Base-by-base conservation (phyloP, 1,140 invertebrate genomes). In the Neodiprion virginianus region DNA sequence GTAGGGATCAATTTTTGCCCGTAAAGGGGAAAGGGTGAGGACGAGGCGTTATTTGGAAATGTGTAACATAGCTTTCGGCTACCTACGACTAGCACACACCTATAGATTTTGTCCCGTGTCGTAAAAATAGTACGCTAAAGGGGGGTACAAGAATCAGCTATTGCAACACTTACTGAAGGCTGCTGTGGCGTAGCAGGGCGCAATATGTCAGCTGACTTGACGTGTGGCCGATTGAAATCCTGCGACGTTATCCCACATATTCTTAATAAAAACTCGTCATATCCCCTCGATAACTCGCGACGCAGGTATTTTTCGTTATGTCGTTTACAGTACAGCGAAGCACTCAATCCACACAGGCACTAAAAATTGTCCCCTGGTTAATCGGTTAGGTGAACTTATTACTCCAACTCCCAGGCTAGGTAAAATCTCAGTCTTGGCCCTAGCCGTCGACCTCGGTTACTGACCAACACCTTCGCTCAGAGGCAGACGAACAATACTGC, bases 151-250 rank as follows among this genome's bases (percentile, higher is more conserved):
- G 53, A 71, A 71, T 73, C 69, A 74, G 74, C 47, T 77, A 80
- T 85, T 85, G 82, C 81, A 78, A 84, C 81, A 87, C 86, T 88
- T 82, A 88, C 87, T 85, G 82, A 87, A 86, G 82, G 85, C 85
- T 87, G 85, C 86, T 86, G 84, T 85, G 84, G 83, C 86, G 86
- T 86, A 88, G 85, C 86, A 86, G 86, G 81, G 85, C 86, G 86
- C 86, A 88, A 88, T 88, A 88, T 88, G 87, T 88, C 87, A 88
- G 87, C 87, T 88, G 87, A 88, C 85, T 88, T 87, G 86, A 88
- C 85, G 85, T 85, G 85, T 85, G 82, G 85, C 85, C 82, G 86
- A 85, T 85, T 80, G 83, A 80, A 85, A 84, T 86, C 79, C 79
- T 81, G 84, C 83, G 78, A 76, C 83, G 86, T 81, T 84, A 88